Evolutionary conservation across 2,888 invertebrate genomes (phyloP).

Genomic region (Cylloceria caligata): DNA sequence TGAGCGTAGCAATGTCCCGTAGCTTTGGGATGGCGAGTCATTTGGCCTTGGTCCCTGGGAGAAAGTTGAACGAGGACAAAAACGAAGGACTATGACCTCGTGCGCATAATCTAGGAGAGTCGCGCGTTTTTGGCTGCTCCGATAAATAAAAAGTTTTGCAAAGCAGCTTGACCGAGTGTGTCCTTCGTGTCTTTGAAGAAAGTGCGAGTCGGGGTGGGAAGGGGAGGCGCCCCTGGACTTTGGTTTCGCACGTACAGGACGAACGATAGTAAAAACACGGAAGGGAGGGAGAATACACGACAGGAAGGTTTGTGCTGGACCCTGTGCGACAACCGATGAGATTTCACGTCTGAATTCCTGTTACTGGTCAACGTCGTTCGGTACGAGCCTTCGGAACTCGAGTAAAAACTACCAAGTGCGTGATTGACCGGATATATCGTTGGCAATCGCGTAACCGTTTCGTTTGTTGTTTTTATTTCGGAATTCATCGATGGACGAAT

Average conservation of each 20-base stretch:
- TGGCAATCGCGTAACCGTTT: constrained; percentile 38
- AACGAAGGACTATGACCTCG: constrained; percentile 61
- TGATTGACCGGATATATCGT: constrained; percentile 59
- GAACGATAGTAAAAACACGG: constrained; percentile 40
- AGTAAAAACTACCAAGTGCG: constrained; percentile 54
- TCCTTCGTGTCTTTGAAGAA: constrained; percentile 42
- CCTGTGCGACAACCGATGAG: constrained; percentile 56
- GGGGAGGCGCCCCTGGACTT: constrained; percentile 51
- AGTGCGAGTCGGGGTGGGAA: constrained; percentile 56
- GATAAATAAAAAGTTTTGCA: constrained; percentile 34
- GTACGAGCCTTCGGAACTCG: constrained; percentile 65
- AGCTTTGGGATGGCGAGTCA: constrained; percentile 43
- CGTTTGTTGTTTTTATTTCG: constrained; percentile 27
- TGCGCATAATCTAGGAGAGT: constrained; percentile 21
- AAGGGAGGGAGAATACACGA: constrained; percentile 37
- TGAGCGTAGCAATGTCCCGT: constrained; percentile 48
- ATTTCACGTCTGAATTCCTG: constrained; percentile 66
- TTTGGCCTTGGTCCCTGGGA: constrained; percentile 58
- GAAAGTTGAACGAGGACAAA: constrained; percentile 45
- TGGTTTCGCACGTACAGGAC: constrained; percentile 60
- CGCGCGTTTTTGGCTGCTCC: constrained; percentile 7
- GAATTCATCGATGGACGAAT: constrained; percentile 43
- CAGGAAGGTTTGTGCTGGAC: background rate
- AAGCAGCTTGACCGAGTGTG: constrained; percentile 35
- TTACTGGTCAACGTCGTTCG: constrained; percentile 67